Evolutionary conservation across 2,797 vertebrate species (phyloP).

Genomic region (Micromesistius poutassou): DNA sequence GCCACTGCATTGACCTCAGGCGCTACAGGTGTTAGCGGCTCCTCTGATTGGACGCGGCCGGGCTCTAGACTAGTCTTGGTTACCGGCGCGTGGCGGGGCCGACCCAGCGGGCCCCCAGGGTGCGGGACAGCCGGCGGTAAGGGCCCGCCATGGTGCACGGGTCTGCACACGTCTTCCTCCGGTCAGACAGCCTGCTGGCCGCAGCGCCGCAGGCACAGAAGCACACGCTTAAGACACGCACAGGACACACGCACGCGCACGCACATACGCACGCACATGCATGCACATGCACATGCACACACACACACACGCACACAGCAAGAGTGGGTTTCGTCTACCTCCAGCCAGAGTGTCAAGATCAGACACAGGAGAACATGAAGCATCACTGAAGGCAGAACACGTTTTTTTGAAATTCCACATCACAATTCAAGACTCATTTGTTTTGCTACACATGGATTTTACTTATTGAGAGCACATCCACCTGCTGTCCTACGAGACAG

Average conservation of each 20-base stretch:
- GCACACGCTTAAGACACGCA: conserved; percentile 7
- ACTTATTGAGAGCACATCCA: neutral
- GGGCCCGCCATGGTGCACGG: conserved; percentile 47
- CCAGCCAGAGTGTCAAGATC: too few relatives aligned
- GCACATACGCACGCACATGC: conserved; percentile 14
- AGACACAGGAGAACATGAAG: too few relatives aligned
- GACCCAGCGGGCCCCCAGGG: conserved; percentile 73
- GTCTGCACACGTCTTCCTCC: conserved; percentile 71
- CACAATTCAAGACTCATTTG: too few relatives aligned
- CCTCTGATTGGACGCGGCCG: neutral
- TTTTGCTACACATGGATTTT: neutral
- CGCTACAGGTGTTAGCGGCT: neutral
- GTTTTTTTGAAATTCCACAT: too few relatives aligned
- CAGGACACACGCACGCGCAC: conserved; percentile 8
- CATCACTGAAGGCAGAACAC: too few relatives aligned
- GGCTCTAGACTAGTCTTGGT: neutral
- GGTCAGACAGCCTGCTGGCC: conserved; percentile 69
- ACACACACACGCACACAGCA: conserved; percentile 29
- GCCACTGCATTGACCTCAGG: conserved; percentile 18
- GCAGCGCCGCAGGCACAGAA: conserved; percentile 15
- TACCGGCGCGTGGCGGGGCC: conserved; percentile 26
- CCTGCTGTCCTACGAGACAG: neutral
- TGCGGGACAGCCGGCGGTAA: conserved; percentile 69
- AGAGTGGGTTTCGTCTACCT: too few relatives aligned
- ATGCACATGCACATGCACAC: neutral